Base-by-base conservation (phyloP, 2,113 vertebrate genomes). In the Embiotoca jacksoni region DNA sequence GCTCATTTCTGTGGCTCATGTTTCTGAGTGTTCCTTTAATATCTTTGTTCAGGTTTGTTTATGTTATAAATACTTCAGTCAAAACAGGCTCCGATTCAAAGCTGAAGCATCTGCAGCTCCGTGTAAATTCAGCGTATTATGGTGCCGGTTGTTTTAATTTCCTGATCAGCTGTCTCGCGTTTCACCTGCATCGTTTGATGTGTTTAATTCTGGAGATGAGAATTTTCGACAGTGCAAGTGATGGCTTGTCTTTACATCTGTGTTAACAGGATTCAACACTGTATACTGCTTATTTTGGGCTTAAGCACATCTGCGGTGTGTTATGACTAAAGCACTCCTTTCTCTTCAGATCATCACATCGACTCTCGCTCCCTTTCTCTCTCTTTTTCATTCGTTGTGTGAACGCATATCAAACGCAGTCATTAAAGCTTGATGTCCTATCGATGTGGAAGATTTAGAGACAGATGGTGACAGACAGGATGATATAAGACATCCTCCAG, bases 301-400 rank as follows among this genome's bases (percentile, higher is more conserved):
- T 88, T 81, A 85, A 67, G 79, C 60, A 80, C 88, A 89, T 88
- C 72, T 85, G 80, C 84, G 70, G 33, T 71, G 72, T 86, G 83
- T 92, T 89, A 84, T 62, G 71, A 82, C 65, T 78, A 59, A 82
- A 23, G 63, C 70, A 30, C 72, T 76, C 62, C 74, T 36, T 65
- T 75, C 57, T 44, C 10, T 31, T 79, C 54, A 32, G 47, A 78
- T 79, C 75, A 66, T 63, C 78, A 60, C 66, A 55, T 35, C 11
- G 15, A 32, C 61, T 52, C 32, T 16, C 36, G 67, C 60, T 56
- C 15, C 75, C 61, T 59, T 50, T 69, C 10, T 72, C 67, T 33
- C 46, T 53, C 62, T 74, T 58, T 58, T 44, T 66, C 64, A 49
- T 31, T 60, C 13, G 14, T 66, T 65, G 62, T 78, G 57, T 61